Base-by-base conservation (phyloP, 2,888 invertebrate species). In the Atrina japonica region DNA sequence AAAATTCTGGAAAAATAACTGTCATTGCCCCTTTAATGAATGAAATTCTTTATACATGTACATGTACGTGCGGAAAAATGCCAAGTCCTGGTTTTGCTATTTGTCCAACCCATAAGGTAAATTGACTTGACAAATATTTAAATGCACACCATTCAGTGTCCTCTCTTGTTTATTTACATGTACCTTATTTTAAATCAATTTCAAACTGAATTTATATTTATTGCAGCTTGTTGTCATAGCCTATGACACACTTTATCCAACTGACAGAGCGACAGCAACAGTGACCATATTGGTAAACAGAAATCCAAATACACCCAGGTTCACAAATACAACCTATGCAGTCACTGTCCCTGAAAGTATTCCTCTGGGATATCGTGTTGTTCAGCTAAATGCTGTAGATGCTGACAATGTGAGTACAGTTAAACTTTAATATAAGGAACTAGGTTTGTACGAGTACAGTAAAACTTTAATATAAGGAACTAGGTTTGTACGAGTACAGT, bases 391-490 rank as follows among this genome's bases (percentile, higher is more conserved):
- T 40, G 86, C 85, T 3, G 77, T 70, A 11, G 86, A 86, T 69
- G 58, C 59, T 41, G 86, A 86, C 76, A 68, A 72, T 58, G 86
- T 85, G 71, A 83, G 82, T 70, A n/a, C n/a, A n/a, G n/a, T n/a
- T n/a, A n/a, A n/a, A n/a, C n/a, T n/a, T n/a, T n/a, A n/a, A n/a
- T n/a, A n/a, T n/a, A n/a, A n/a, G n/a, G n/a, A n/a, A n/a, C n/a
- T n/a, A n/a, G n/a, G n/a, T n/a, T n/a, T n/a, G n/a, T n/a, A n/a
- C n/a, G n/a, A n/a, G n/a, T n/a, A n/a, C n/a, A n/a, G n/a, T n/a
- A n/a, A n/a, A n/a, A n/a, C n/a, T n/a, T n/a, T n/a, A n/a, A n/a
- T n/a, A n/a, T n/a, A n/a, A n/a, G n/a, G n/a, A n/a, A n/a, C n/a
- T n/a, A n/a, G n/a, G n/a, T n/a, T n/a, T n/a, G n/a, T n/a, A n/a